Evolutionary conservation across 2,797 vertebrate species (phyloP), one percentile per base, ranked within the genome.

Genomic region (Masticophis lateralis): DNA sequence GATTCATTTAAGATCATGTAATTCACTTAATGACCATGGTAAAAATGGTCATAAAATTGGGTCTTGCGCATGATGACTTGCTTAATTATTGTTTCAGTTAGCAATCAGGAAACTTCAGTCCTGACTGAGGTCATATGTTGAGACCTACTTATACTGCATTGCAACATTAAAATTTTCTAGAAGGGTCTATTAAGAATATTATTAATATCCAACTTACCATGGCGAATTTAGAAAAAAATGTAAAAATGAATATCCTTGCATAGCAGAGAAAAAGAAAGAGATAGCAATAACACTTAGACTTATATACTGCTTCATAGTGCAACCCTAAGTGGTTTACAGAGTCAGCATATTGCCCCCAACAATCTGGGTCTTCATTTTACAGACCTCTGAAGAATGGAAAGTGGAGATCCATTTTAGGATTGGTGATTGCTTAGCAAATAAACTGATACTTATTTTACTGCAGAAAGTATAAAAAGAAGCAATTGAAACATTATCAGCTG

Each of bases 401-500:
- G 6, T 16, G 37, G 66, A 37, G 4, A 0, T 91, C 4, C 27
- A 59, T 47, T 53, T 4, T 12, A 53, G 28, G 5, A 1, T 87
- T 43, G 55, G 57, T 28, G 28, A 12, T 1, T 90, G n/a, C 87
- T 89, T 91, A 59, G 69, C 95, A 94, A 92, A 25, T 14, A 94
- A 94, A 91, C 4, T 10, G 43, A 32, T 88, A 87, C 16, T 83
- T 11, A 92, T 91, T 59, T 92, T 51, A 74, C 28, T 95, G 51
- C 28, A 91, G 56, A 66, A 91, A 87, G 60, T 66, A 91, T 1
- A 59, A 5, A 74, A 37, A 57, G 63, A 92, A 57, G 60, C 79
- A 92, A 59, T 0, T 94, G 92, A 96, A 93, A 74, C 32, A 91
- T 92, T 87, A 94, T 91, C 94, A 92, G 89, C 92, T 95, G 91